phyloP scores from a whole-genome alignment of 2,888 invertebrate genomes.

The Laothoe populi region DNA sequence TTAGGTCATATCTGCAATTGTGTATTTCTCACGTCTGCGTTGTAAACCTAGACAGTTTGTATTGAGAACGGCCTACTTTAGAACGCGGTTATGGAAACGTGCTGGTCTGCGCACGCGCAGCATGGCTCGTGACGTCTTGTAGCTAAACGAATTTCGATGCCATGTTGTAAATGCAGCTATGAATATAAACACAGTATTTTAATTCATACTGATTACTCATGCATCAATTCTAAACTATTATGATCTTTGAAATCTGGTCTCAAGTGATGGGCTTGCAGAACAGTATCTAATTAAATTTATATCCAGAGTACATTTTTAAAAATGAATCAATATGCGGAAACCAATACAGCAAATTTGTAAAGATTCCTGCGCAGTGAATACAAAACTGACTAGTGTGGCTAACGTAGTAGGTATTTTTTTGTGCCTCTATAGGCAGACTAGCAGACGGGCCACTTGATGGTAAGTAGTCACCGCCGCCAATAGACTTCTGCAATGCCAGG shows the following conservation, averaged over 20 bases:
- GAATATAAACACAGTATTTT: constrained; percentile 13
- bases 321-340: too few species aligned
- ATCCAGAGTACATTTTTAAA: too few species aligned
- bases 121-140: constrained; percentile 35
- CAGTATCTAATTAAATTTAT: too few species aligned
- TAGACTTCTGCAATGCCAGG: too few species aligned
- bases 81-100: constrained; percentile 35
- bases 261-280: too few species aligned
- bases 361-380: too few species aligned
- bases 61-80: constrained; percentile 33
- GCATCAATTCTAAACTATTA: background rate
- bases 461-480: too few species aligned
- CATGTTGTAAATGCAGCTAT: constrained; percentile 24
- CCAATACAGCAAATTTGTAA: too few species aligned
- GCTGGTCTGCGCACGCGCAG: constrained; percentile 32
- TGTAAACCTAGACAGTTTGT: background rate
- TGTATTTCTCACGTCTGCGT: constrained; percentile 17
- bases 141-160: constrained; percentile 26
- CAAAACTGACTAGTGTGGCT: too few species aligned
- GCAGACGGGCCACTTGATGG: too few species aligned
- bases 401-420: too few species aligned
- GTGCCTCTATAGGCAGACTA: too few species aligned
- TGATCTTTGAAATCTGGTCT: background rate
- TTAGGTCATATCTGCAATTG: constrained; percentile 24
- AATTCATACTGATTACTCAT: background rate